Evolutionary conservation across 2,888 invertebrate species (phyloP), one percentile per base, ranked within the genome.

Genomic region (Spodoptera exigua): DNA sequence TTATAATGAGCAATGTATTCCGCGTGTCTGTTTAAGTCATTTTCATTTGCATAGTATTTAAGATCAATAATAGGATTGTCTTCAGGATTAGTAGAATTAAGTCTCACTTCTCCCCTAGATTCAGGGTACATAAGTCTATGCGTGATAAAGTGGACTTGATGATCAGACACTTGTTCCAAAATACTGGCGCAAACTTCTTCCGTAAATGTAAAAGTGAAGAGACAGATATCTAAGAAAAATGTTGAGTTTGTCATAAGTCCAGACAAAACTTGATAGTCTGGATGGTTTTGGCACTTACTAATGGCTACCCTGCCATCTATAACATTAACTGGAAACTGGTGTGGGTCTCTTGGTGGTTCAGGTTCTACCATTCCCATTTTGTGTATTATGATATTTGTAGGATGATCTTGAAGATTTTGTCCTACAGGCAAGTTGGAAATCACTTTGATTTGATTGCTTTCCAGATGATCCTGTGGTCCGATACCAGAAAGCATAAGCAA

Each of bases 61-160:
- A 95, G 89, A 56, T 95, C 84, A 21, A 97, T 95, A 37, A 92
- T 73, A 0, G 96, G 96, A 34, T 89, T 85, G 3, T 95, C 94
- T 3, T 81, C 72, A 0, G 96, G 95, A 78, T 96, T 85, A 0
- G 75, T 65, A 5, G 94, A 95, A 41, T 86, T 86, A 2, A 97
- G 82, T 12, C 88, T 83, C 2, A 97, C 71, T 13, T 79, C 70
- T 5, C 96, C 96, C 10, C 86, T 87, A 0, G 95, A 95, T 66
- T 89, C 80, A 0, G 95, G 94, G 62, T 93, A 84, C 0, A 94
- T 56, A 14, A 71, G 51, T 16, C 58, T 55, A 4, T 75, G 36
- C 2, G 71, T 39, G 3, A 69, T 18, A 1, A 76, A 69, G 12
- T 82, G 12, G 1, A 68, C 21, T 37, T 74, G 68, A 12, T 61